A percentile compares a stretch with the other conserved stretches of the same genome.
phyloP scores from a whole-genome alignment of 2,113 vertebrate genomes.

The Gallinago media region DNA sequence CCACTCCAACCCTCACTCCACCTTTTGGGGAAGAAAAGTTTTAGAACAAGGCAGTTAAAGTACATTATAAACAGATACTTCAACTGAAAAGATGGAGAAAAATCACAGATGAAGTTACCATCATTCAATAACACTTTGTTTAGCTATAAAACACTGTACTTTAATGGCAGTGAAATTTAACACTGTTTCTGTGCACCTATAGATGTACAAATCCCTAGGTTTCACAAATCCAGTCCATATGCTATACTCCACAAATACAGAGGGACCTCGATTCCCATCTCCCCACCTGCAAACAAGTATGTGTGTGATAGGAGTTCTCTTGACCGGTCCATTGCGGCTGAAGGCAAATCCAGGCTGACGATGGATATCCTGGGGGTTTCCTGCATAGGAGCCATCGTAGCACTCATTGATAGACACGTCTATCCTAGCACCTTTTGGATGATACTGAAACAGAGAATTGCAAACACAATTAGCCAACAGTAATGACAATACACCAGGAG shows the following conservation, averaged over 20 bases:
- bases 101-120: not conserved
- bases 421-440: constrained; percentile 98
- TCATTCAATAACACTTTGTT: not conserved
- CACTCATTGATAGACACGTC: constrained; percentile 99
- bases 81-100: not conserved
- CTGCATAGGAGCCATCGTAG: constrained; percentile 97
- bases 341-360: constrained; percentile 98
- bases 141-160: not conserved
- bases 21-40: not conserved
- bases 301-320: constrained; percentile 96
- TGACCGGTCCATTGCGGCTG: constrained; percentile 97
- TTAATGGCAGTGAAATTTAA: not conserved
- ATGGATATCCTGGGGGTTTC: constrained; percentile 99
- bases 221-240: not conserved
- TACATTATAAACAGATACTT: not conserved
- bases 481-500: not conserved
- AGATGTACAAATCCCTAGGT: not conserved
- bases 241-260: not conserved
- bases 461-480: not conserved
- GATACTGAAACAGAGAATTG: constrained; percentile 84
- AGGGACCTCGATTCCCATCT: not conserved
- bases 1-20: not conserved
- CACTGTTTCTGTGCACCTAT: not conserved
- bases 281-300: constrained; percentile 95
- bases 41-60: not conserved